A percentile compares a stretch with the other conserved stretches of the same genome.
phyloP scores from a whole-genome alignment of 2,888 invertebrate genomes.

The Ennomos fuscantarius region DNA sequence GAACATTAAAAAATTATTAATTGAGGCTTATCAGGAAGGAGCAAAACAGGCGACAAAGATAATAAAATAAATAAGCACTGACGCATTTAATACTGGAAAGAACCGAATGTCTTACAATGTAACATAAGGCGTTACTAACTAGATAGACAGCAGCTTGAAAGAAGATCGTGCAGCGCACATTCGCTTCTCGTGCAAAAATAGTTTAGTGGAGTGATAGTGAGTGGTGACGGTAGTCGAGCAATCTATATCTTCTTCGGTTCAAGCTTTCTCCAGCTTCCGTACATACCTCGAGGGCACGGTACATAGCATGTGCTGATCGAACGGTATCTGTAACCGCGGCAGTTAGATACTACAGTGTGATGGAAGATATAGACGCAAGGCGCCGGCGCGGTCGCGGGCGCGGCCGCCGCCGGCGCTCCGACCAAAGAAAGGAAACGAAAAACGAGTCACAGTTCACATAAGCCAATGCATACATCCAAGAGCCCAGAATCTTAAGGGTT shows the following conservation, averaged over 20 bases:
- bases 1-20: constrained; percentile 22
- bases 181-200: constrained; percentile 84
- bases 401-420: constrained; percentile 67
- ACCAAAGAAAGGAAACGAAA: constrained; percentile 84
- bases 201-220: constrained; percentile 78
- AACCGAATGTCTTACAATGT: constrained; percentile 73
- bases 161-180: constrained; percentile 84
- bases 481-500: constrained; percentile 86
- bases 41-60: constrained; percentile 25
- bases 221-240: constrained; percentile 77
- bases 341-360: constrained; percentile 50
- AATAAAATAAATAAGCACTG: constrained; percentile 33
- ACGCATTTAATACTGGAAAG: constrained; percentile 60
- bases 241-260: constrained; percentile 75
- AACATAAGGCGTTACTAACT: constrained; percentile 83
- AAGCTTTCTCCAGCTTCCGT: constrained; percentile 32
- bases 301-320: constrained; percentile 54
- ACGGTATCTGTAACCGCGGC: constrained; percentile 48
- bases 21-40: constrained; percentile 24
- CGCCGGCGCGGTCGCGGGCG: constrained; percentile 64
- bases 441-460: constrained; percentile 85
- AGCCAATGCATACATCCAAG: constrained; percentile 86
- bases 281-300: constrained; percentile 44
- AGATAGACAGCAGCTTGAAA: constrained; percentile 84
- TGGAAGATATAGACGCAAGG: constrained; percentile 81